Percentiles rank a stretch among this genome's conserved stretches.
Evolutionary conservation across 2,797 vertebrate genomes (phyloP).

Genomic region (Xerus rutilus): DNA sequence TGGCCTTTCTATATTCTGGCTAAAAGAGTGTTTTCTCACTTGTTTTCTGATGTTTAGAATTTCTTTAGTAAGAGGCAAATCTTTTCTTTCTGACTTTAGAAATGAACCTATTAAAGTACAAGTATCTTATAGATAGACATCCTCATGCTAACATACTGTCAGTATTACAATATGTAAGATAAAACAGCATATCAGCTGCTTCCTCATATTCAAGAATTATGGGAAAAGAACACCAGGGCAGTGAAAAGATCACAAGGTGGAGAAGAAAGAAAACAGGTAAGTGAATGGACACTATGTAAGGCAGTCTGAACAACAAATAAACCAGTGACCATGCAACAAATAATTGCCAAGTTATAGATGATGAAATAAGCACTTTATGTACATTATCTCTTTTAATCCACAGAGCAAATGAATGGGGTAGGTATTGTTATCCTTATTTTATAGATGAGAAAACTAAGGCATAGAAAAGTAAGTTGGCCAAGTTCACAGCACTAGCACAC

Average conservation of each 20-base stretch:
- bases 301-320: background rate
- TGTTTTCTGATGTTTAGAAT: background rate
- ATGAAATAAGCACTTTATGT: background rate
- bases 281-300: background rate
- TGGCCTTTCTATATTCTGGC: background rate
- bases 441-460: background rate
- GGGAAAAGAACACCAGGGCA: background rate
- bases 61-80: background rate
- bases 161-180: constrained; percentile 15
- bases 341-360: background rate
- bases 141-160: background rate
- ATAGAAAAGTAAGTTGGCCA: background rate
- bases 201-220: background rate
- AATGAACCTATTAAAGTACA: constrained; percentile 18
- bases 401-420: background rate
- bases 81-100: constrained; percentile 30
- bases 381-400: background rate
- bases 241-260: background rate
- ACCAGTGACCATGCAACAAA: background rate
- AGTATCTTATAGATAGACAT: background rate
- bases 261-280: background rate
- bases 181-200: background rate
- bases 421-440: background rate
- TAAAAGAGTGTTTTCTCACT: background rate
- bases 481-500: background rate